Conservation (phyloP, 2,888 invertebrate species). For the Perizoma flavofasciatum region DNA sequence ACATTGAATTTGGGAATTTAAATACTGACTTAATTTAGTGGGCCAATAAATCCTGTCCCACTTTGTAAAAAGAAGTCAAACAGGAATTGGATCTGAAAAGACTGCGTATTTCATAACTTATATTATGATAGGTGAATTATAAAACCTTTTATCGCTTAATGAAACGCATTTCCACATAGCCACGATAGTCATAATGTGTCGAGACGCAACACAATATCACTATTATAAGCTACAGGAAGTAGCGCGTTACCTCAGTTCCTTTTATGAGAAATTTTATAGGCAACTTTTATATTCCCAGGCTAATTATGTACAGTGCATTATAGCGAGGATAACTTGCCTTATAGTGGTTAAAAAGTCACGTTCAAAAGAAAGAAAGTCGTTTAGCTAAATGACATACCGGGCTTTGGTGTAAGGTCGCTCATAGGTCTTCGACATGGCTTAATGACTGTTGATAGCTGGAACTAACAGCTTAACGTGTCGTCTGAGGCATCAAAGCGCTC, state of each 20-base stretch:
- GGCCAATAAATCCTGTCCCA: not conserved
- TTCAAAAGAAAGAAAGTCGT: too few relatives aligned
- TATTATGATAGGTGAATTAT: too few relatives aligned
- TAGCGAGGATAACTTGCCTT: slow-evolving; percentile 2
- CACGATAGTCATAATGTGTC: too few relatives aligned
- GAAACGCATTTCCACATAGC: not conserved
- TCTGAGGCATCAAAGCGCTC: too few relatives aligned
- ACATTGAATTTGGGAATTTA: not conserved
- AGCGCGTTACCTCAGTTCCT: not conserved
- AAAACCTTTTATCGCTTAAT: not conserved
- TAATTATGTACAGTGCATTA: slow-evolving; percentile 1
- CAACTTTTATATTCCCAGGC: slow-evolving; percentile 10
- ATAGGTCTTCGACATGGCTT: too few relatives aligned
- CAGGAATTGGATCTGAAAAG: too few relatives aligned
- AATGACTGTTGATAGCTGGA: too few relatives aligned
- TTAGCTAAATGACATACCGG: too few relatives aligned
- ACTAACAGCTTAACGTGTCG: too few relatives aligned
- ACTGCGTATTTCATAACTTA: too few relatives aligned
- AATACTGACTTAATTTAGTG: slow-evolving; percentile 5
- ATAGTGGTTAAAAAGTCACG: not conserved
- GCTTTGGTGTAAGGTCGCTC: too few relatives aligned
- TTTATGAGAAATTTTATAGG: slow-evolving; percentile 17
- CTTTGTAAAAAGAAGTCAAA: too few relatives aligned
- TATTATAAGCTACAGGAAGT: slow-evolving; percentile 11
- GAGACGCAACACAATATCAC: slow-evolving; percentile 9